Evolutionary conservation across 53 echinoderm and acorn worm genomes (phyloP), one percentile per base, ranked within the genome.

Genomic region (Antedon mediterranea): DNA sequence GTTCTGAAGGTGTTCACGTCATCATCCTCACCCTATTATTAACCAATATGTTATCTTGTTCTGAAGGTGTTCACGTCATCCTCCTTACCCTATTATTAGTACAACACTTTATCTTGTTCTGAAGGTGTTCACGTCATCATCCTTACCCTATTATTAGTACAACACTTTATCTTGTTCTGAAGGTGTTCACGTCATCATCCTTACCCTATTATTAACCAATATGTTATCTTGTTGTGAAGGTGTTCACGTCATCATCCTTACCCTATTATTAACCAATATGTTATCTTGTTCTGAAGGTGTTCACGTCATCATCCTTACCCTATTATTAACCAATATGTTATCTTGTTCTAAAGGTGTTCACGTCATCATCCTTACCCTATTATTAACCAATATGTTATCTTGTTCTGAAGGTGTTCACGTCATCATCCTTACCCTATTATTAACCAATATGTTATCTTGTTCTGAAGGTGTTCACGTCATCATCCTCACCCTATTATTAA

Each of bases 241-340:
- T 76, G 76, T 30, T 97, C 97, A 0, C 79, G 97, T 0, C 43
- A 77, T 11, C 97, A 97, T 57, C 88, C 84, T 3, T 77, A 73
- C 9, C 82, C 92, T 0, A 89, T 83, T 14, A 80, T 76, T 34
- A 85, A n/a, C n/a, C n/a, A n/a, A n/a, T n/a, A n/a, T n/a, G n/a
- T 23, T 4, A 20, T 28, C 23, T 5, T 28, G 20, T 76, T 30
- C n/a, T n/a, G n/a, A n/a, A n/a, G n/a, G 32, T 76, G 76, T 30
- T 97, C 97, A 0, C 79, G 97, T 0, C 43, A 77, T 11, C 97
- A 97, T 57, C 88, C 84, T 3, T 77, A 73, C 9, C 82, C 92
- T 0, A 89, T 83, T 14, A 80, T 76, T 34, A 85, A n/a, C n/a
- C n/a, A n/a, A n/a, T n/a, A n/a, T n/a, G n/a, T 23, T 4, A 20